Conservation (phyloP, 92 coral and sea anemone genomes). For the Ricordea florida region DNA sequence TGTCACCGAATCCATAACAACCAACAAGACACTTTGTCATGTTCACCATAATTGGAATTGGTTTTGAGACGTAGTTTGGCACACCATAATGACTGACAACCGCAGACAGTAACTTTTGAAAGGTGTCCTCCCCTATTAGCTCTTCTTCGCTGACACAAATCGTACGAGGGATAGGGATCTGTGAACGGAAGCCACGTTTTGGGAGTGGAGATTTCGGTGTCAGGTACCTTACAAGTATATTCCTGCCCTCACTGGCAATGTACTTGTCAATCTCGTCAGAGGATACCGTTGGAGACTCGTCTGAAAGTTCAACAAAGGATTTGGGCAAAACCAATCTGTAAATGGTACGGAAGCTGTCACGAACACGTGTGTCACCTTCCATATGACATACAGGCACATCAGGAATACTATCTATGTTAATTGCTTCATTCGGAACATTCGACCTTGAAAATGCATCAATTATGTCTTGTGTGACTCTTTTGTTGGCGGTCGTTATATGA, state of each 20-base stretch:
- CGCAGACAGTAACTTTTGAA: not conserved
- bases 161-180: not conserved
- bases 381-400: slow-evolving; percentile 2
- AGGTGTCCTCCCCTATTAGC: not conserved
- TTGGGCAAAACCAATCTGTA: slow-evolving; percentile 23
- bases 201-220: not conserved
- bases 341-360: slow-evolving; percentile 29
- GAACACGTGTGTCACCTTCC: not conserved
- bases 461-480: not conserved
- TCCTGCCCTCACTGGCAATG: not conserved
- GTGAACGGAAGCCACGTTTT: not conserved
- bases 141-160: not conserved
- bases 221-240: slow-evolving; percentile 13
- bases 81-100: not conserved
- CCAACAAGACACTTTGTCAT: slow-evolving; percentile 5
- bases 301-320: not conserved
- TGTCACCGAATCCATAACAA: slow-evolving; percentile 8
- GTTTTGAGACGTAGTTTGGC: not conserved
- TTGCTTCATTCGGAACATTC: not conserved
- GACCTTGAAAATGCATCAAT: not conserved
- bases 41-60: not conserved
- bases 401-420: slow-evolving; percentile 24
- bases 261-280: not conserved
- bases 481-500: slow-evolving; percentile 22
- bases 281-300: not conserved